Evolutionary conservation across 1,140 invertebrate species (phyloP), one percentile per base, ranked within the genome.

Genomic region (Drosophila lini): DNA sequence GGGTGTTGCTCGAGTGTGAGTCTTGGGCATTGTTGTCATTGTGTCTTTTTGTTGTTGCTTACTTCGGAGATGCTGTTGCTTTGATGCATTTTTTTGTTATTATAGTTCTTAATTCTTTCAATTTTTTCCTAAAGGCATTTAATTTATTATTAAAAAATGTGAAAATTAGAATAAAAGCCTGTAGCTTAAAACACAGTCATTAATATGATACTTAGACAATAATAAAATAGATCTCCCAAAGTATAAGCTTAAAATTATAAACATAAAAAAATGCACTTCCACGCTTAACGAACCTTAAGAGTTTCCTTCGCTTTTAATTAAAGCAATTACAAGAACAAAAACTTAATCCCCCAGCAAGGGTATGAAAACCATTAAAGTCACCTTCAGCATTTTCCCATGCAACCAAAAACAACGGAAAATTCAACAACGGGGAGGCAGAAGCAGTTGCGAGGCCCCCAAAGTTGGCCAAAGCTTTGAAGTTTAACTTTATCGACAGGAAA

Each of bases 401-500:
- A 47, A 80, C 25, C 40, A 22, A 25, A 53, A 58, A 32, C 9
- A 67, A 53, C 34, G 16, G 25, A 53, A 69, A 69, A 64, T 19
- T 50, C 56, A 25, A 34, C 32, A 50, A 32, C 44, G 25, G 45
- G 34, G 42, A 45, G 10, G 64, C 19, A 47, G 42, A 36, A 36
- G 31, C 44, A 41, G 34, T 16, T 32, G 28, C 64, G 42, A 58
- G 68, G 65, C 68, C 68, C 36, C 65, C 52, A 63, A 52, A 50
- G 42, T 41, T 60, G 62, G 44, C 56, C 60, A 74, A 73, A 63
- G 70, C 64, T 80, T 81, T 84, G 68, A 85, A 84, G 81, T 81
- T 85, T 73, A 85, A 78, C 68, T 85, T 85, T 84, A 86, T 88
- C 80, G 84, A 67, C 83, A 89, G 84, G 84, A 86, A 88, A 88